Evolutionary conservation across 2,113 vertebrate genomes (phyloP).

Genomic region (Scatophagus argus): DNA sequence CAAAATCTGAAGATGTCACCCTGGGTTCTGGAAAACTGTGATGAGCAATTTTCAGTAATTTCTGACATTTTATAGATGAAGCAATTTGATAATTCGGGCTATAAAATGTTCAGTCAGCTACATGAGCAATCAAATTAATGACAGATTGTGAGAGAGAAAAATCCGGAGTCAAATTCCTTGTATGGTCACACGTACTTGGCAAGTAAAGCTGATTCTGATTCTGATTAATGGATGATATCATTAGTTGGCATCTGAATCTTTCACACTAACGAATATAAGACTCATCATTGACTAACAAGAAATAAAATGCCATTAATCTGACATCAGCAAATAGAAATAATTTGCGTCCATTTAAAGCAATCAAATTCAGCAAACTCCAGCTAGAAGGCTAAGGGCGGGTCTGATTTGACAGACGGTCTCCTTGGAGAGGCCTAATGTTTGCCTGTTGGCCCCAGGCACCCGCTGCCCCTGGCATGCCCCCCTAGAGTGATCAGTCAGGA

Average conservation of each 20-base stretch:
- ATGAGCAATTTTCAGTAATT: not conserved
- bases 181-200: too few species aligned
- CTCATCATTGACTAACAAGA: not conserved
- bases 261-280: not conserved
- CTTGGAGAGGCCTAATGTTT: conserved; percentile 55
- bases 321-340: not conserved
- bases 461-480: conserved; percentile 59
- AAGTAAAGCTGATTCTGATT: too few species aligned
- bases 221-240: not conserved
- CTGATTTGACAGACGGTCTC: conserved; percentile 45
- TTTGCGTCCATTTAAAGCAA: not conserved
- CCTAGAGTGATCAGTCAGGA: conserved; percentile 65
- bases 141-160: too few species aligned
- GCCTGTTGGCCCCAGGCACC: conserved; percentile 46
- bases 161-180: too few species aligned
- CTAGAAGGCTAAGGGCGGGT: not conserved
- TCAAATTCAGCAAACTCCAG: not conserved
- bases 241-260: not conserved
- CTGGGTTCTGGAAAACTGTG: too few species aligned
- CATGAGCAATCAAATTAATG: too few species aligned
- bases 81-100: not conserved
- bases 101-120: too few species aligned
- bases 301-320: not conserved
- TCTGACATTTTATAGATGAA: not conserved
- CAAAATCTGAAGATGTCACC: too few species aligned